Percentiles rank a stretch among this genome's conserved stretches.
Evolutionary conservation across 2,888 invertebrate genomes (phyloP).

Genomic region (Chaetoderma sp.): DNA sequence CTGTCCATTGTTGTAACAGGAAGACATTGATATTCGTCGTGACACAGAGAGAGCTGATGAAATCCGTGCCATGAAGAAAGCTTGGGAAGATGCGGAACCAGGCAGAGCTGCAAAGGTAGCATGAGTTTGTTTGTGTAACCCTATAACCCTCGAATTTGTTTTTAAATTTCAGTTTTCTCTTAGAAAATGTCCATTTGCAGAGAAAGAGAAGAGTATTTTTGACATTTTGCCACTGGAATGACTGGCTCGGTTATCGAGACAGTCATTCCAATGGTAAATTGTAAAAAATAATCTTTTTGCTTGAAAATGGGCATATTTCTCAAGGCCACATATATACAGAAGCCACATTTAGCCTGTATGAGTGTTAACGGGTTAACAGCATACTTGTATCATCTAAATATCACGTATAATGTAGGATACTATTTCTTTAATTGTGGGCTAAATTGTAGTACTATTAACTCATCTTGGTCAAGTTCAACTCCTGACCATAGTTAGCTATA

Average conservation of each 20-base stretch:
- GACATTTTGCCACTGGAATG: no score
- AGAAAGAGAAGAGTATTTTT: no score
- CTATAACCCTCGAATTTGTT: not conserved
- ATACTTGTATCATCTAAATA: not conserved
- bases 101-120: slow-evolving; percentile 67
- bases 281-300: no score
- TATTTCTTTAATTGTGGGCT: not conserved
- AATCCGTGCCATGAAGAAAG: slow-evolving; percentile 67
- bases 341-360: not conserved
- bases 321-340: not conserved
- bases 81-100: slow-evolving; percentile 69
- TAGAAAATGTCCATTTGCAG: no score
- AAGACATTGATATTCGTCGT: slow-evolving; percentile 66
- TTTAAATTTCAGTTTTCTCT: no score
- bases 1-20: no score
- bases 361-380: not conserved
- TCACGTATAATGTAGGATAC: not conserved
- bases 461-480: no score
- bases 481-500: no score
- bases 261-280: no score
- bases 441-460: no score
- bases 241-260: no score
- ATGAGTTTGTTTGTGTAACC: not conserved
- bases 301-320: not conserved
- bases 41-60: slow-evolving; percentile 69